Percentiles rank a stretch among this genome's conserved stretches.
These are phyloP conservation scores for Microctenopoma steveboyesi DNA, from an alignment of 2,797 vertebrate species.

Conservation along the genomic window DNA sequence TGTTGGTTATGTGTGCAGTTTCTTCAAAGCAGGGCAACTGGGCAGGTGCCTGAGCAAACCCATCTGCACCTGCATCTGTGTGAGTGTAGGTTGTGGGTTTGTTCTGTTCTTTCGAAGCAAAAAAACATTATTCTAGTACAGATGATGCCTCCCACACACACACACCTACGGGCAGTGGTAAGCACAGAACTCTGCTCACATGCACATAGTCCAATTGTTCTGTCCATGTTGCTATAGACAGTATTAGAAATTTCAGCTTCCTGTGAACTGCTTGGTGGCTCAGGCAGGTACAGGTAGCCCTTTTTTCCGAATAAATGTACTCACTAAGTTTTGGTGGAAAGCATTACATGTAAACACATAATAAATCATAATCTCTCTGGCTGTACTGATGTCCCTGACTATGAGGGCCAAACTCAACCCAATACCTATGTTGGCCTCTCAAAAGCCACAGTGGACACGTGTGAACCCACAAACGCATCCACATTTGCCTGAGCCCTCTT, in stretches of 20 bases:
- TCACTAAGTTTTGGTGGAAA: not conserved
- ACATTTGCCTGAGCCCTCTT: not conserved
- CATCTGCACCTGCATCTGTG: slow-evolving; percentile 21
- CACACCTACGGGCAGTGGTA: no score
- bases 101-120: not conserved
- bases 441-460: not conserved
- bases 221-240: not conserved
- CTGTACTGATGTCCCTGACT: slow-evolving; percentile 4
- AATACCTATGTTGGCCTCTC: not conserved
- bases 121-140: not conserved
- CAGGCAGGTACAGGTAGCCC: no score
- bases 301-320: no score
- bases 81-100: slow-evolving; percentile 22
- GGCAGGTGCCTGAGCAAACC: slow-evolving; percentile 17
- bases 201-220: not conserved
- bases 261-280: no score
- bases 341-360: not conserved
- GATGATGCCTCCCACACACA: not conserved
- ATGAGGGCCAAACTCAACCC: not conserved
- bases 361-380: not conserved
- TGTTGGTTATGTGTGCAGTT: slow-evolving; percentile 23
- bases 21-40: slow-evolving; percentile 22
- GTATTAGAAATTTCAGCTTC: not conserved
- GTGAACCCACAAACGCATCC: not conserved
- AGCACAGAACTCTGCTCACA: no score